A percentile compares a stretch with the other conserved stretches of the same genome.
These are phyloP conservation scores for Trachelus tabidus DNA, from an alignment of 2,888 invertebrate species.

Conservation along the genomic window DNA sequence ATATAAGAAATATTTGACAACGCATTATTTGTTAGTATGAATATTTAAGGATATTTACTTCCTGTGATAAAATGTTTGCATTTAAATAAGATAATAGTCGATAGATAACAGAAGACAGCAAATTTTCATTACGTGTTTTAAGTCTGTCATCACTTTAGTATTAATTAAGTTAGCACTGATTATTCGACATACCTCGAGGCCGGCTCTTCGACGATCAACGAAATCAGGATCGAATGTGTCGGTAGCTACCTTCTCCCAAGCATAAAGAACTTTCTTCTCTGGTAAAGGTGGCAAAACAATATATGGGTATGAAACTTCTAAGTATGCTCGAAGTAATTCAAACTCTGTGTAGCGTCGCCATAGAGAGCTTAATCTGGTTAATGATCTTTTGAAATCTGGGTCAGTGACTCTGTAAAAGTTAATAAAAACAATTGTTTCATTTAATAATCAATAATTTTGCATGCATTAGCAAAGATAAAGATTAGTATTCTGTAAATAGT, in stretches of 20 bases:
- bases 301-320: slow-evolving; percentile 83
- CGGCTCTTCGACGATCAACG: slow-evolving; percentile 83
- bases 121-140: neutral
- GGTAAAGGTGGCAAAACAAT: slow-evolving; percentile 84
- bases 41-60: neutral
- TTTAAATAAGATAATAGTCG: neutral
- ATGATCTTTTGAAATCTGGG: slow-evolving; percentile 71
- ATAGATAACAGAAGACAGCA: neutral
- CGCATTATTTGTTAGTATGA: no score
- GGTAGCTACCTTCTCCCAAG: slow-evolving; percentile 81
- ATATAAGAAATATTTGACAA: neutral
- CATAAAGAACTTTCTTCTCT: slow-evolving; percentile 80
- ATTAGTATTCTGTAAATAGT: neutral
- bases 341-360: slow-evolving; percentile 89
- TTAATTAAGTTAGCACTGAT: neutral
- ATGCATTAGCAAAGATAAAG: neutral
- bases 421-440: neutral
- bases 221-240: slow-evolving; percentile 88
- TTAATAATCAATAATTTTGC: neutral
- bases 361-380: slow-evolving; percentile 75
- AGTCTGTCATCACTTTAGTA: neutral
- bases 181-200: slow-evolving; percentile 72
- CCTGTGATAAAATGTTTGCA: neutral
- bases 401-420: slow-evolving; percentile 71
- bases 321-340: slow-evolving; percentile 81